These are phyloP conservation scores for Ophiothrix spiculata DNA, from an alignment of 35 echinoderm and acorn worm species.

Conservation along the genomic window DNA sequence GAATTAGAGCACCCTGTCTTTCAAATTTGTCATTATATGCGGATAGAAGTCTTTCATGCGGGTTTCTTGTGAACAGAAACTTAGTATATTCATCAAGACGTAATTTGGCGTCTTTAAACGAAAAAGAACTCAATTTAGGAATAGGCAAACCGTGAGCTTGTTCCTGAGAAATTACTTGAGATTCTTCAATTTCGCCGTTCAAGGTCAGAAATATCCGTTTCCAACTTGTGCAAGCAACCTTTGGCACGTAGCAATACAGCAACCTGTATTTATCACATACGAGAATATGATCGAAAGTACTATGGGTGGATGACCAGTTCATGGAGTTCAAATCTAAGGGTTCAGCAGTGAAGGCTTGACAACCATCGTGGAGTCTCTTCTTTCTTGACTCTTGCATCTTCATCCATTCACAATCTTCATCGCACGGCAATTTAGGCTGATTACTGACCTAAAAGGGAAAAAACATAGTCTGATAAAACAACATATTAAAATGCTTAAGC, in stretches of 20 bases:
- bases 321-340: too few relatives aligned
- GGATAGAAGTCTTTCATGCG: not conserved
- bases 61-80: not conserved
- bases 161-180: not conserved
- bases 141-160: not conserved
- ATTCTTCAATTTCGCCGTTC: not conserved
- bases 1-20: not conserved
- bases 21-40: not conserved
- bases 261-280: not conserved
- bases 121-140: not conserved
- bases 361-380: not conserved
- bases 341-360: not conserved
- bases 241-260: not conserved
- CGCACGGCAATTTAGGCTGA: too few relatives aligned
- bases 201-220: not conserved
- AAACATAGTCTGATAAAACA: too few relatives aligned
- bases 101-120: not conserved
- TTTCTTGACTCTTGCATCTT: not conserved
- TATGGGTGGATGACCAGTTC: not conserved
- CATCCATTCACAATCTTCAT: not conserved
- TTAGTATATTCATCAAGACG: not conserved
- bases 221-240: not conserved
- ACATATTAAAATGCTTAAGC: too few relatives aligned
- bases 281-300: not conserved
- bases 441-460: too few relatives aligned